A percentile compares a stretch with the other conserved stretches of the same genome.
Conservation (phyloP, 23 tunicate species). For the Trididemnum clinides region DNA sequence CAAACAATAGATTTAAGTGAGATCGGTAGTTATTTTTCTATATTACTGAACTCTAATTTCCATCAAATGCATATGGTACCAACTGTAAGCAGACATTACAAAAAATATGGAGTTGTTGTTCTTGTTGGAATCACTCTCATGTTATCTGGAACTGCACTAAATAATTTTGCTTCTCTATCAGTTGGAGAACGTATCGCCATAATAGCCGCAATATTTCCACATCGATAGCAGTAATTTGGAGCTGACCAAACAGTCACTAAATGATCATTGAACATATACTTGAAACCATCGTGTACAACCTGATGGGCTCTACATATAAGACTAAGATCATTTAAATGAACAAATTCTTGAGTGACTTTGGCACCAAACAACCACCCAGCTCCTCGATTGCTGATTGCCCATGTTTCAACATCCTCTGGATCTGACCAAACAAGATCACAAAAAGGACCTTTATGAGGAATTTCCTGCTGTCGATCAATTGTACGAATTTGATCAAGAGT, state of each 20-base stretch:
- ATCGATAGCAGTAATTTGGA: conserved; percentile 95
- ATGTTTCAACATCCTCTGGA: conserved; percentile 90
- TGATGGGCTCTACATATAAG: conserved; percentile 96
- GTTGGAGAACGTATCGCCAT: conserved; percentile 48
- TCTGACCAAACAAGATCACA: conserved; percentile 99
- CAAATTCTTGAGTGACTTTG: conserved; percentile 89
- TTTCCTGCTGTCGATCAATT: conserved; percentile 93
- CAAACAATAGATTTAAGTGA: no score
- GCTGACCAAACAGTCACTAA: conserved; percentile 95
- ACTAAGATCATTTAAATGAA: conserved; percentile 70
- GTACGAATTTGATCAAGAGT: conserved; percentile 94
- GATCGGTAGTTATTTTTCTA: no score
- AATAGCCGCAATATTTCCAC: conserved; percentile 93
- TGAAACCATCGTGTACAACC: conserved; percentile 91
- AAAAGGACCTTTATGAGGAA: conserved; percentile 97
- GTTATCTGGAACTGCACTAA: conserved; percentile 89
- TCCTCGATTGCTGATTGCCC: conserved; percentile 90
- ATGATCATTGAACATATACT: conserved; percentile 91
- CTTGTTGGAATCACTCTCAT: conserved; percentile 79
- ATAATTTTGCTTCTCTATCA: conserved; percentile 76
- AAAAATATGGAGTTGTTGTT: conserved; percentile 81
- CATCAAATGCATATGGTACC: no score
- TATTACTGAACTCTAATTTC: no score
- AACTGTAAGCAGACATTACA: no score
- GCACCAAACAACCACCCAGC: conserved; percentile 98